Percentiles rank a stretch among this genome's conserved stretches.
Evolutionary conservation across 2,797 vertebrate species (phyloP).

Genomic region (Falco naumanni): DNA sequence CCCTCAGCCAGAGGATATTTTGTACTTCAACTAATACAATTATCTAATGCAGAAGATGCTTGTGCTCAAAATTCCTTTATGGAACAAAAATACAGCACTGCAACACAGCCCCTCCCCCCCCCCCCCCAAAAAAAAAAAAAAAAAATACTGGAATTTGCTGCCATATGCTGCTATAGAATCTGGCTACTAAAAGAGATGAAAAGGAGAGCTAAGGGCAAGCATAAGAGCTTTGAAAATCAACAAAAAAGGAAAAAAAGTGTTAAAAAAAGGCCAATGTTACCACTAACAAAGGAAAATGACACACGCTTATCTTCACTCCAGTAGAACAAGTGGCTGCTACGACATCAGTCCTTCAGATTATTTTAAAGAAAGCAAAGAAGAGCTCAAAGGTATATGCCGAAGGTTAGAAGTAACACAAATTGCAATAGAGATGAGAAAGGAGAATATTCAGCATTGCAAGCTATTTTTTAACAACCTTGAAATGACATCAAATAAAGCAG

Average conservation of each 20-base stretch:
- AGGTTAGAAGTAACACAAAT: slow-evolving; percentile 32
- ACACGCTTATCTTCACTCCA: background rate
- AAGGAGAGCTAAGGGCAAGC: background rate
- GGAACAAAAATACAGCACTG: background rate
- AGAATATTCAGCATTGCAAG: slow-evolving; percentile 19
- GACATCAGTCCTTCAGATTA: background rate
- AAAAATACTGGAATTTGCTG: background rate
- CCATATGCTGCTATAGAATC: background rate
- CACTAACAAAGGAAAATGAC: slow-evolving; percentile 9
- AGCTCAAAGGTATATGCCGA: background rate
- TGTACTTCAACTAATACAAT: background rate
- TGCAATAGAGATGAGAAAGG: background rate
- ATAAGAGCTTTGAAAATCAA: slow-evolving; percentile 7
- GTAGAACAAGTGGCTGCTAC: slow-evolving; percentile 1
- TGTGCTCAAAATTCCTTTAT: background rate
- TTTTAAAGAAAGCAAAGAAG: background rate
- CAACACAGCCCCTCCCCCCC: background rate
- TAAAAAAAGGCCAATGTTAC: background rate
- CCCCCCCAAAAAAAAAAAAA: too few species aligned
- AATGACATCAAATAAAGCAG: slow-evolving; percentile 37
- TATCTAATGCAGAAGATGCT: background rate
- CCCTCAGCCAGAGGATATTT: background rate
- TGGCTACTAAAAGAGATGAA: background rate
- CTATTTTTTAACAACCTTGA: slow-evolving; percentile 42
- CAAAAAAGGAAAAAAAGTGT: background rate